Base-by-base conservation (phyloP, 1,140 invertebrate genomes). In the Rhopalosiphum maidis region DNA sequence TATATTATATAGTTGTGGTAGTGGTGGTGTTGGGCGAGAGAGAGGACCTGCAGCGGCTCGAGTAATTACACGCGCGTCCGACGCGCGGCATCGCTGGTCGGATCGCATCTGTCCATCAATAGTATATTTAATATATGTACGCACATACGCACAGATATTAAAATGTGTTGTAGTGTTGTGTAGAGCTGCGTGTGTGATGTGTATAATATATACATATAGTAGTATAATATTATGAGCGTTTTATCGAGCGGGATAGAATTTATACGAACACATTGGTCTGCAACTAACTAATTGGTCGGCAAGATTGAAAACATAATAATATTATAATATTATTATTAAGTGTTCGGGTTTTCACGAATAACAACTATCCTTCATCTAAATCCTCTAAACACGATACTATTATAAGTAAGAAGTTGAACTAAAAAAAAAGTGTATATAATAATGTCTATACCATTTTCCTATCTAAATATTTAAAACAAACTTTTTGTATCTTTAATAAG, bases 21-120 rank as follows among this genome's bases (percentile, higher is more conserved):
- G 37, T 46, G 83, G 23, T 86, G 23, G 37, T 46, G 85, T 30
- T 30, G 22, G 35, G 48, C 25, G 25, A 87, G 41, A 46, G 86
- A 89, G 48, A 89, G 88, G 48, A 89, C 88, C 35, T 35, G 48
- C 18, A 48, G 43, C 88, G 54, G 89, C 22, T 90, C 89, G 55
- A 68, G 37, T 93, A 93, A 93, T 85, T 93, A 93, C 91, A 93
- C 48, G 43, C 25, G 90, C 43, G 90, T 85, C 86, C 86, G 82
- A 93, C 48, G 43, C 25, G 90, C 43, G 90, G 68, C 90, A 60
- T 68, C 22, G 25, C 21, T 35, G 91, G 91, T 93, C 82, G 85
- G 91, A 93, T 93, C 77, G 48, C 91, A 93, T 93, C 91, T 86
- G 82, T 93, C 91, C 91, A 93, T 93, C 91, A 93, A 93, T 93